Conservation (phyloP, 2,113 vertebrate genomes). For the Candoia aspera region DNA sequence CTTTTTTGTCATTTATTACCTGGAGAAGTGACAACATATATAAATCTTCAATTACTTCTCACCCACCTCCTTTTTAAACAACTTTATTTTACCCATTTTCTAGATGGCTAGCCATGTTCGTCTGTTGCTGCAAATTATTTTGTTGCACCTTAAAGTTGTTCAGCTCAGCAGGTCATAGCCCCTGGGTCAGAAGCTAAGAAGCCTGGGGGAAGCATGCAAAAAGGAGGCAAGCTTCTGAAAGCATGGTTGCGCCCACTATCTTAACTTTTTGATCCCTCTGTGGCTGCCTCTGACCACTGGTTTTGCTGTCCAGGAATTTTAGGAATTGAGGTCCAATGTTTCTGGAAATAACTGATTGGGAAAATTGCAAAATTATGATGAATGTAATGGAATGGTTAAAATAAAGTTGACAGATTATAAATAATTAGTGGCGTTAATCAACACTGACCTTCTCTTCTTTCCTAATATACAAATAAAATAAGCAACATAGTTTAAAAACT, state of each 20-base stretch:
- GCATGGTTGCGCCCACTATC: background rate
- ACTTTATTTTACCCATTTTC: background rate
- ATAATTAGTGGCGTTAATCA: background rate
- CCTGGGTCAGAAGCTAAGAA: background rate
- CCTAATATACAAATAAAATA: too few species aligned
- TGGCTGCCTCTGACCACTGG: background rate
- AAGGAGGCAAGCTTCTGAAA: background rate
- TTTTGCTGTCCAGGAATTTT: background rate
- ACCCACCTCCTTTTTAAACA: background rate
- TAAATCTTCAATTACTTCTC: background rate
- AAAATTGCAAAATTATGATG: background rate
- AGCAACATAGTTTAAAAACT: too few species aligned
- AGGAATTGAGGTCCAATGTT: background rate
- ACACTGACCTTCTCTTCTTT: background rate
- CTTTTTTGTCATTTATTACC: background rate
- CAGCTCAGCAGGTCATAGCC: background rate
- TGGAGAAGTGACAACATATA: background rate
- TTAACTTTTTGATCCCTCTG: background rate
- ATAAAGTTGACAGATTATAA: background rate
- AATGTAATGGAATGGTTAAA: background rate
- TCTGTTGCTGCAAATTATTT: background rate
- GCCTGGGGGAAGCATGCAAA: background rate
- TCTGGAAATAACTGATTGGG: background rate
- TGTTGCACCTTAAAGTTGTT: background rate
- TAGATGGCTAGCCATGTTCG: background rate